These are phyloP conservation scores for Chaenodraco wilsoni DNA, from an alignment of 2,797 vertebrate species.

Conservation along the genomic window DNA sequence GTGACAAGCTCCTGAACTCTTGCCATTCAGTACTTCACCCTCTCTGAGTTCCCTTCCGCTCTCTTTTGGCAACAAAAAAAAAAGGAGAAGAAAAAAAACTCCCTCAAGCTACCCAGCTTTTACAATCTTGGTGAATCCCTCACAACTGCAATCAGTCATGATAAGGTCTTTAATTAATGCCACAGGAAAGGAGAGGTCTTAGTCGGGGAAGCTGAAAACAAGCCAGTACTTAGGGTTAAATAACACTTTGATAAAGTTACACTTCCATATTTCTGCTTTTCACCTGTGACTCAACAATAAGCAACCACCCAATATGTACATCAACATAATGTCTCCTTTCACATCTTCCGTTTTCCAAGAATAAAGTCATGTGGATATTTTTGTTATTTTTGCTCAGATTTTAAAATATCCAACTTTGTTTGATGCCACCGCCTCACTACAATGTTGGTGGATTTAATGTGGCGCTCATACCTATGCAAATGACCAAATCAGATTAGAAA, in stretches of 20 bases:
- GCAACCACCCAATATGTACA: conserved; percentile 20
- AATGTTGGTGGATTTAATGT: not conserved
- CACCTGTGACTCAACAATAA: conserved; percentile 38
- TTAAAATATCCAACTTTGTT: too few species aligned
- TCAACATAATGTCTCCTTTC: conserved; percentile 8
- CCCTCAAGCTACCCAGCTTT: conserved; percentile 72
- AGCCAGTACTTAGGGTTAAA: conserved; percentile 71
- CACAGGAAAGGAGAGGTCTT: conserved; percentile 80
- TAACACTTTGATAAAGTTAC: conserved; percentile 71
- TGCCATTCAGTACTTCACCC: conserved; percentile 72
- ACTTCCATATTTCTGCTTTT: conserved; percentile 48
- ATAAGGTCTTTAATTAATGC: conserved; percentile 82
- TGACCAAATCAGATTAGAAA: too few species aligned
- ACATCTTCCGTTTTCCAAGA: conserved; percentile 2
- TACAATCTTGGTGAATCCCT: conserved; percentile 81
- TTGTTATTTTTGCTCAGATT: not conserved
- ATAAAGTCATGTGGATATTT: not conserved
- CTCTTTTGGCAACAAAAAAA: conserved; percentile 42
- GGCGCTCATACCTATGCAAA: not conserved
- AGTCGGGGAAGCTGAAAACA: conserved; percentile 68
- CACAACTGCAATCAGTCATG: conserved; percentile 82
- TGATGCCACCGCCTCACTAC: not conserved
- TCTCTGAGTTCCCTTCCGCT: conserved; percentile 62
- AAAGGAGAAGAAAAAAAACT: conserved; percentile 57
- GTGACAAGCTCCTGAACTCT: conserved; percentile 82